These are phyloP conservation scores for Myotis yumanensis DNA, from an alignment of 2,113 vertebrate genomes.

Conservation along the genomic window DNA sequence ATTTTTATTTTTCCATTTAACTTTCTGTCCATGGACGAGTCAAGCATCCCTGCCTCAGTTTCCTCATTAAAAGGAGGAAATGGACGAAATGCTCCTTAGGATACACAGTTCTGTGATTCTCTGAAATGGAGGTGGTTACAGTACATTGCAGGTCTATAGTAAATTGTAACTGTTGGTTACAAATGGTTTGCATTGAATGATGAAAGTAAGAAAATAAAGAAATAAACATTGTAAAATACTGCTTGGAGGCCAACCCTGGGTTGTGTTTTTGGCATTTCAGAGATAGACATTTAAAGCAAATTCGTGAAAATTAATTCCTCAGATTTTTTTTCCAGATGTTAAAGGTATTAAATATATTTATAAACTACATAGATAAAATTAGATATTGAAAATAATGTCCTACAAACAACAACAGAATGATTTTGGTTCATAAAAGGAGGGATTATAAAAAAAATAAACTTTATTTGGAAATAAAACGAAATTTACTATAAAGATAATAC, in stretches of 20 bases:
- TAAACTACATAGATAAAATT: background rate
- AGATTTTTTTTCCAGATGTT: background rate
- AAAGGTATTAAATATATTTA: conserved; percentile 7
- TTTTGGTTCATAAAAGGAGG: background rate
- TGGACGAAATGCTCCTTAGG: background rate
- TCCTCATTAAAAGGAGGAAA: background rate
- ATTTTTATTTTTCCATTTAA: background rate
- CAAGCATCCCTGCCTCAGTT: background rate
- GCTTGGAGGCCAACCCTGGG: background rate
- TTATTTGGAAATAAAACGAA: background rate
- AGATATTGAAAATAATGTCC: background rate
- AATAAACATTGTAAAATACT: background rate
- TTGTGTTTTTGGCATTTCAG: background rate
- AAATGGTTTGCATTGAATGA: background rate
- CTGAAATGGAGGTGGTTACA: background rate
- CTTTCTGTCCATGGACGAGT: background rate
- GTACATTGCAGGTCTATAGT: background rate
- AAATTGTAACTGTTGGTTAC: background rate
- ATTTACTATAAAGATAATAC: conserved; percentile 28
- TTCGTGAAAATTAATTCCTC: background rate
- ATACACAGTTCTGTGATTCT: background rate
- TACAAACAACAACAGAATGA: background rate
- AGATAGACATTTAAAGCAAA: background rate
- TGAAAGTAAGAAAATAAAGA: background rate
- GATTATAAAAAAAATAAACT: conserved; percentile 3